Evolutionary conservation across 2,113 vertebrate genomes (phyloP).

Genomic region (Pseudois nayaur): DNA sequence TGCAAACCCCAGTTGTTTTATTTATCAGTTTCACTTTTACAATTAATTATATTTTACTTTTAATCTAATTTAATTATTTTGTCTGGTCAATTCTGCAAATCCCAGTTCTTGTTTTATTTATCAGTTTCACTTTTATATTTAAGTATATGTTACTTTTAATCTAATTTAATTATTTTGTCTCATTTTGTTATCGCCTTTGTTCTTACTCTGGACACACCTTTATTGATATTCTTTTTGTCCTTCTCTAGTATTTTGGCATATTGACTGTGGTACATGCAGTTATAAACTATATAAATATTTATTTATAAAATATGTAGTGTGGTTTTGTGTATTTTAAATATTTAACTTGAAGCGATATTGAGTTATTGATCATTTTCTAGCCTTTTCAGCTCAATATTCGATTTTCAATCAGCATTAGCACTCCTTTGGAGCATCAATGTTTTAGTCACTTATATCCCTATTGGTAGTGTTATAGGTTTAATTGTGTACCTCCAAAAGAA

Average conservation of each 20-base stretch:
- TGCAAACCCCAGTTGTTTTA: background rate
- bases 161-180: background rate
- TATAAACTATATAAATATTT: background rate
- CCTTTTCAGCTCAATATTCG: background rate
- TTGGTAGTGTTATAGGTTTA: background rate
- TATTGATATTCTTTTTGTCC: background rate
- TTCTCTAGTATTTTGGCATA: background rate
- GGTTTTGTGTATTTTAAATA: background rate
- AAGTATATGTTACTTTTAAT: background rate
- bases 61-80: background rate
- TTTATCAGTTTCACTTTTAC: background rate
- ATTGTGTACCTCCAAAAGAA: background rate
- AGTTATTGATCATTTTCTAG: background rate
- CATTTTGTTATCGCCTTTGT: background rate
- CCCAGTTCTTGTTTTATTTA: background rate
- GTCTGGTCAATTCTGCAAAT: background rate
- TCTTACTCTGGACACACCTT: background rate
- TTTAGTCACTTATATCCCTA: background rate
- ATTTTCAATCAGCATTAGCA: background rate
- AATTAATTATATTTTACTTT: background rate
- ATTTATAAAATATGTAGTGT: background rate
- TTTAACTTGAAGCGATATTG: background rate
- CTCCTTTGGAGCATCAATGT: background rate
- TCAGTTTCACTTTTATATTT: background rate
- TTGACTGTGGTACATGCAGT: background rate